Conservation (phyloP, 2,888 invertebrate genomes). For the Cheiracanthium punctorium region DNA sequence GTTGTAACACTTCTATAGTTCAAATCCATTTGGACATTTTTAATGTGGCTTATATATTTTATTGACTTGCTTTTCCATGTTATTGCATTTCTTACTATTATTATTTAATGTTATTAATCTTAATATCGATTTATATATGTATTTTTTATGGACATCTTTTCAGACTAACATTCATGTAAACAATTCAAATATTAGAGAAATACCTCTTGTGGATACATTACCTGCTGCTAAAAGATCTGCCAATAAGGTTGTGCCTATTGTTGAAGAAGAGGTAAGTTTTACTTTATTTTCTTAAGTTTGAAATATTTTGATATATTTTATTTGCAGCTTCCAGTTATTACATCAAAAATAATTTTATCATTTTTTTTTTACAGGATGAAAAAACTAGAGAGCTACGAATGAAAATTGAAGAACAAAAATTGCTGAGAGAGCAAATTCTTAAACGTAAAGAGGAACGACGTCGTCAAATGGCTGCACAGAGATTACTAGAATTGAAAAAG, state of each 20-base stretch:
- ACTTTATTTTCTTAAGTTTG: not conserved
- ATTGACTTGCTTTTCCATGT: too few species aligned
- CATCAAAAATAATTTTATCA: not conserved
- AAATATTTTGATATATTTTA: too few species aligned
- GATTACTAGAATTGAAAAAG: conserved; percentile 46
- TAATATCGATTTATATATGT: not conserved
- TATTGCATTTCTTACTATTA: too few species aligned
- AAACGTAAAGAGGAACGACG: conserved; percentile 55
- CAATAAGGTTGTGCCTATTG: not conserved
- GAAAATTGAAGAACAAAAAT: conserved; percentile 64
- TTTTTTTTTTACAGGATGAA: conserved; percentile 47
- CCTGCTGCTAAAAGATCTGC: not conserved
- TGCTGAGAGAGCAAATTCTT: conserved; percentile 44
- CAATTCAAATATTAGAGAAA: conserved; percentile 62
- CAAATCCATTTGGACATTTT: too few species aligned
- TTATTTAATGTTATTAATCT: not conserved
- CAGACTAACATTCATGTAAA: conserved; percentile 46
- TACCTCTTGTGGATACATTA: conserved; percentile 53
- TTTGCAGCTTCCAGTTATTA: not conserved
- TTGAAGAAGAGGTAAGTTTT: conserved; percentile 50
- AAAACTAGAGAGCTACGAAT: conserved; percentile 51
- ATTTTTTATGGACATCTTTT: conserved; percentile 14
- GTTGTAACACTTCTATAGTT: too few species aligned
- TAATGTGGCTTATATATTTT: too few species aligned
- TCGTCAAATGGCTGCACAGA: conserved; percentile 56